phyloP scores from a whole-genome alignment of 2,797 vertebrate genomes.

The Glyptemys insculpta region DNA sequence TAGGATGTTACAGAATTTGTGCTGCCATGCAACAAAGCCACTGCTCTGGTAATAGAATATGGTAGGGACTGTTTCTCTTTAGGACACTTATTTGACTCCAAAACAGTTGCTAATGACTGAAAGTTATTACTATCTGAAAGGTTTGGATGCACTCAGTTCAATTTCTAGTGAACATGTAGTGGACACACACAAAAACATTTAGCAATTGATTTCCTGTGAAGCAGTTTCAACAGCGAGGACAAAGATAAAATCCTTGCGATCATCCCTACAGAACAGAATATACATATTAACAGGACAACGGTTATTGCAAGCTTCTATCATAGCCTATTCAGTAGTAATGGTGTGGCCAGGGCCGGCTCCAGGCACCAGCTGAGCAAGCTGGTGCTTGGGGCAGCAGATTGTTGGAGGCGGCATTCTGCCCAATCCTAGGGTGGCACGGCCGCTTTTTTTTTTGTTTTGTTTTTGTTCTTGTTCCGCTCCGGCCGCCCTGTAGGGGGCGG shows the following conservation, averaged over 20 bases:
- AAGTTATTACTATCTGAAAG: conserved; percentile 12
- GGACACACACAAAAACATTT: not conserved
- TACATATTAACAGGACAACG: not conserved
- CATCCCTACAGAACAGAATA: not conserved
- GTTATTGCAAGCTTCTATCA: not conserved
- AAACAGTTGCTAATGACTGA: not conserved
- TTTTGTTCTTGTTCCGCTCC: no score
- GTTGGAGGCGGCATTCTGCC: no score
- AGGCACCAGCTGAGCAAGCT: no score
- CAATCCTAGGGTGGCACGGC: no score
- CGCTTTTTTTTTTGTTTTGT: no score
- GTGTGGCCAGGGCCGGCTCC: no score
- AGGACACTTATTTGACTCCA: not conserved
- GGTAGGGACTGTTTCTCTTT: not conserved
- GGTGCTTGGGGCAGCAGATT: no score
- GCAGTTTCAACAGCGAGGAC: not conserved
- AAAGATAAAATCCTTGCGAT: conserved; percentile 5
- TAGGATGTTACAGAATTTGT: not conserved
- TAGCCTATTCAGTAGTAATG: conserved; percentile 41
- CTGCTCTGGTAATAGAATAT: not conserved
- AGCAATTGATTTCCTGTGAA: not conserved
- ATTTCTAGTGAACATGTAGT: not conserved
- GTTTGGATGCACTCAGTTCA: not conserved
- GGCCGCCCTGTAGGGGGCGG: no score
- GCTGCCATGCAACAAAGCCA: not conserved